Evolutionary conservation across 2,888 invertebrate genomes (phyloP), one percentile per base, ranked within the genome.

Genomic region (Lepeophtheirus nordmannii): DNA sequence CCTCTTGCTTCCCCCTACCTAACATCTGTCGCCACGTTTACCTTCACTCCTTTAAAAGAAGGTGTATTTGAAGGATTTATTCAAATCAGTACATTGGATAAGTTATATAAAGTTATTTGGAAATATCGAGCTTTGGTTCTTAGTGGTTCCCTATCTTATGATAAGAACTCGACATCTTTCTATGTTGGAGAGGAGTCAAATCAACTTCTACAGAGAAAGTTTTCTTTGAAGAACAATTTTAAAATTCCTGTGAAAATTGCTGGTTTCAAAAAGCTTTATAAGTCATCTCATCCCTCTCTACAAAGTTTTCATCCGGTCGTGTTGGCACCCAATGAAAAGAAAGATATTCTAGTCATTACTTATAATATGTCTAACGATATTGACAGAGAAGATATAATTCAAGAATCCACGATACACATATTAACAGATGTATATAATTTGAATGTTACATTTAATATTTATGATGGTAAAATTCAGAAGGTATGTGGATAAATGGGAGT

Each of bases 171-270:
- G 67, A 75, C 76, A 41, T 72, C 74, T 68, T 79, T 77, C 72
- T 76, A 75, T 71, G 73, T 75, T 68, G 20, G 20, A 12, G 74
- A 74, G 23, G 72, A 73, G 67, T 68, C 67, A 10, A 64, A 63
- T 10, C 37, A 38, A 17, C 10, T n/a, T 17, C 1, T 17, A 68
- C 69, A 72, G 57, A 73, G 85, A 68, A 78, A 80, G 70, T 78
- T 86, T 70, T 77, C 79, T 64, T 79, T 87, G 68, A 81, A 82
- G 65, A 90, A 89, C 76, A 82, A 82, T 71, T 88, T 86, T 74
- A 80, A 82, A 72, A 80, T 83, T 70, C 83, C 87, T 10, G 74
- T 90, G 67, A 14, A 17, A 17, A 14, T 46, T 46, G 8, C n/a
- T 14, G 53, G 53, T 17, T n/a, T 46, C 2, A 46, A 17, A 46